These are phyloP conservation scores for Vimba vimba DNA, from an alignment of 2,113 vertebrate species.

Conservation along the genomic window DNA sequence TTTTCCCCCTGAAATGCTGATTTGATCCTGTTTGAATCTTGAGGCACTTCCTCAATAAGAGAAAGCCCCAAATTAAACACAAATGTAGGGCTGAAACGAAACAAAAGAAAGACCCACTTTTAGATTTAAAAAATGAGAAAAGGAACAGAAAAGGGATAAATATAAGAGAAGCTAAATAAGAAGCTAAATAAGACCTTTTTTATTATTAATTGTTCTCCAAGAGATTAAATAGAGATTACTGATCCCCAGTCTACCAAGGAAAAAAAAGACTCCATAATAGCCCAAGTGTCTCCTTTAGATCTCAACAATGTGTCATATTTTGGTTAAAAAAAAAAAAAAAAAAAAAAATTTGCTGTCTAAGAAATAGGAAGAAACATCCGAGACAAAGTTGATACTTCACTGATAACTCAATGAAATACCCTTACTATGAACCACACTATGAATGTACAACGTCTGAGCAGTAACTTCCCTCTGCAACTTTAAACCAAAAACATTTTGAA, in stretches of 20 bases:
- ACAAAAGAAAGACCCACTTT: constrained; percentile 12
- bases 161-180: too few species aligned
- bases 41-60: constrained; percentile 26
- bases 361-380: neutral
- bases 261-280: neutral
- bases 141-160: neutral
- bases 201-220: neutral
- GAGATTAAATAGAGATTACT: neutral
- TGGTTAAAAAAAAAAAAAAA: neutral
- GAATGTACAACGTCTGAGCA: neutral
- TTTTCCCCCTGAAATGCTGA: neutral
- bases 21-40: constrained; percentile 18
- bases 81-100: neutral
- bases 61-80: constrained; percentile 15
- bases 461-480: neutral
- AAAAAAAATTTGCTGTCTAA: neutral
- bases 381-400: neutral
- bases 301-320: neutral
- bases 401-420: neutral
- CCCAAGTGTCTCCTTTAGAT: neutral
- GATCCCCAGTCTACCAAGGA: too few species aligned
- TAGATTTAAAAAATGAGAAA: neutral
- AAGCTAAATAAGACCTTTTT: neutral
- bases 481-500: constrained; percentile 6
- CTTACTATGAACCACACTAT: neutral